Conservation (phyloP, 2,797 vertebrate genomes). For the Cossypha niveicapilla region DNA sequence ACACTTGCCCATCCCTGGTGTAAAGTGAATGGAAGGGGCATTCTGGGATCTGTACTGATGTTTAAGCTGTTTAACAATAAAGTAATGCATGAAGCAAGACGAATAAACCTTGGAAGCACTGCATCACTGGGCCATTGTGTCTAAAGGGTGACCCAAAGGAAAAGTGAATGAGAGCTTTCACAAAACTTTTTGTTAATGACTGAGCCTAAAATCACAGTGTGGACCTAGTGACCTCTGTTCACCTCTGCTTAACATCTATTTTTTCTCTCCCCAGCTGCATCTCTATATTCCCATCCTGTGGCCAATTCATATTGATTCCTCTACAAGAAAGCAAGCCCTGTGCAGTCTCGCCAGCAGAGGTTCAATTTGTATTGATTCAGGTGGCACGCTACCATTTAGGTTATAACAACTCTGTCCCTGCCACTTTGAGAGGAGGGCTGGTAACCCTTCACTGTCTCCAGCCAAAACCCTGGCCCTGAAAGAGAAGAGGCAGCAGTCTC, state of each 20-base stretch:
- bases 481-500: neutral
- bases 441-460: neutral
- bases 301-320: neutral
- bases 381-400: neutral
- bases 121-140: neutral
- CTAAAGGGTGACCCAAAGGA: neutral
- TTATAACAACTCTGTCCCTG: neutral
- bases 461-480: neutral
- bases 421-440: neutral
- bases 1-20: neutral
- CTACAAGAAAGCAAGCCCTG: neutral
- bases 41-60: fast-evolving
- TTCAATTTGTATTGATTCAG: neutral
- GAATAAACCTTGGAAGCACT: neutral
- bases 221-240: neutral
- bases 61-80: neutral
- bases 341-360: neutral
- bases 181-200: neutral
- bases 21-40: neutral
- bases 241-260: neutral
- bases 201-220: neutral
- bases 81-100: neutral
- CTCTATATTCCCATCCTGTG: neutral
- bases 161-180: neutral
- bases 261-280: neutral